Percentiles rank a stretch among this genome's conserved stretches.
Evolutionary conservation across 2,888 invertebrate species (phyloP).

Genomic region (Rhagonycha lutea): DNA sequence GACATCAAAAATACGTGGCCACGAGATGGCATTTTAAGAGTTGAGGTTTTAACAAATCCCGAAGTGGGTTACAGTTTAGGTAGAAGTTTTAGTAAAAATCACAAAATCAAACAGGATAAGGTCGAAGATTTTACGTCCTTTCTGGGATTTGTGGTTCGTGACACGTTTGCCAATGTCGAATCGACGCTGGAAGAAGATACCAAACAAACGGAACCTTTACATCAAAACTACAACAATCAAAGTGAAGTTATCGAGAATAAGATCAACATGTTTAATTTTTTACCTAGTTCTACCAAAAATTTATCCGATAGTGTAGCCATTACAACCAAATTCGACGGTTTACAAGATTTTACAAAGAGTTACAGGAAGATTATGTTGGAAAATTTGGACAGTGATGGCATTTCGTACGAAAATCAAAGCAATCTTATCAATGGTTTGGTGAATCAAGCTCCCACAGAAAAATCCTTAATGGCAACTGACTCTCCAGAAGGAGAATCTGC

Average conservation of each 20-base stretch:
- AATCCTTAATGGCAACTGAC: background rate
- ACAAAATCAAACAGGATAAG: constrained; percentile 70
- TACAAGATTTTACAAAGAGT: constrained; percentile 14
- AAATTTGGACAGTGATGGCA: background rate
- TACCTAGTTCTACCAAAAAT: constrained; percentile 32
- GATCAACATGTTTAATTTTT: constrained; percentile 22
- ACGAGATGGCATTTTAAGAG: constrained; percentile 89
- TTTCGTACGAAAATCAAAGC: constrained; percentile 14
- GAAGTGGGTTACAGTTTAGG: constrained; percentile 76
- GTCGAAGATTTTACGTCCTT: constrained; percentile 63
- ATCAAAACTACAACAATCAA: constrained; percentile 31
- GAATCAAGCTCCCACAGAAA: background rate
- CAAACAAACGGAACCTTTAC: constrained; percentile 54
- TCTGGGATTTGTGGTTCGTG: constrained; percentile 67
- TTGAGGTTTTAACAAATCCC: constrained; percentile 80
- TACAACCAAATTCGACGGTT: constrained; percentile 47
- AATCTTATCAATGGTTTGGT: background rate
- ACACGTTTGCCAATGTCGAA: constrained; percentile 73
- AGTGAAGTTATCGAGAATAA: constrained; percentile 18
- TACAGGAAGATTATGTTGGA: background rate
- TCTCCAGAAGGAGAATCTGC: background rate
- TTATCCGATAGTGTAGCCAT: constrained; percentile 32
- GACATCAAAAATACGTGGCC: constrained; percentile 91
- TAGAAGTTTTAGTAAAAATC: constrained; percentile 83
- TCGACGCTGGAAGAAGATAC: constrained; percentile 60